Evolutionary conservation across 2,888 invertebrate genomes (phyloP).

Genomic region (Apotomis capreana): DNA sequence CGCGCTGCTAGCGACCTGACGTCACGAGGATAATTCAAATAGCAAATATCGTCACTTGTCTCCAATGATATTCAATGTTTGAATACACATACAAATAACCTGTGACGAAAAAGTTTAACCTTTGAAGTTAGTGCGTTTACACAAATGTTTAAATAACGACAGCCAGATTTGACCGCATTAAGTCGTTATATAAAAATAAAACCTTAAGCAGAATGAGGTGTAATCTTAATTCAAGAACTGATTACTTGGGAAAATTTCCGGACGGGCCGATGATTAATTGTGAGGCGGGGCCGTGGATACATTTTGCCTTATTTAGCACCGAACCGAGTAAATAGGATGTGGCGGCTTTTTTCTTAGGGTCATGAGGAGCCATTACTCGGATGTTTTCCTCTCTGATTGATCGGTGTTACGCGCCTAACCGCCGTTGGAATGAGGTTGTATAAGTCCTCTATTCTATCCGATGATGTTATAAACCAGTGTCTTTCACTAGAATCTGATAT

Average conservation of each 20-base stretch:
- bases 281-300: conserved; percentile 57
- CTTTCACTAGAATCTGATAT: conserved; percentile 2
- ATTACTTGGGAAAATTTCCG: conserved; percentile 48
- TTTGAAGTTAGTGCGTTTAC: conserved; percentile 14
- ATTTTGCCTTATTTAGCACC: conserved; percentile 73
- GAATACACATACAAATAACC: conserved; percentile 3
- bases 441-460: conserved; percentile 19
- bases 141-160: conserved; percentile 19
- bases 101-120: conserved; percentile 4
- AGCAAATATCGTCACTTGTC: conserved; percentile 21
- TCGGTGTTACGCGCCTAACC: conserved; percentile 57
- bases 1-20: conserved; percentile 18
- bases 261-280: conserved; percentile 69
- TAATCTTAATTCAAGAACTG: conserved; percentile 61
- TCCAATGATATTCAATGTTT: not conserved
- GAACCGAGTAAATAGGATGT: conserved; percentile 67
- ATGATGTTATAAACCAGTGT: not conserved
- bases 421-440: conserved; percentile 29
- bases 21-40: conserved; percentile 27
- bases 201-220: conserved; percentile 46
- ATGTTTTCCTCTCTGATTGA: conserved; percentile 74
- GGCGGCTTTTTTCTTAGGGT: conserved; percentile 61
- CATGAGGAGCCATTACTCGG: conserved; percentile 72
- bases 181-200: conserved; percentile 27
- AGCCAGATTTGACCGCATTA: conserved; percentile 22